Base-by-base conservation (phyloP, 1,140 invertebrate species). In the Lutraria rhynchaena region DNA sequence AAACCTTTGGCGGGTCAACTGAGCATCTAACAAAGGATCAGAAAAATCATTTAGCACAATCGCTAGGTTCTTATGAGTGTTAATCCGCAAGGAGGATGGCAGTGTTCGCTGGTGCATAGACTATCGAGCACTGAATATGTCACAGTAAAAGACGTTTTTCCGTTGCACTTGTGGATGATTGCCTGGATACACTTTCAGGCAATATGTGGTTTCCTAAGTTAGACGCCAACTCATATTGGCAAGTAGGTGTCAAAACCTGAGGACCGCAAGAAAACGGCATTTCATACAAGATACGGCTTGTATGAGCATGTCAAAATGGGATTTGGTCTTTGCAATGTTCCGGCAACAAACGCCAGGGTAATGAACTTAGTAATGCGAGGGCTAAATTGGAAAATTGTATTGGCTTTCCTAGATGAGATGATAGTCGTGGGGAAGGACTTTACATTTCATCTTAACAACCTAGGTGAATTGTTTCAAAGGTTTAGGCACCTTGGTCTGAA, bases 111-210 rank as follows among this genome's bases (percentile, higher is more conserved):
- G 57, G 35, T 75, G 55, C 31, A 75, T 75, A 2, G 71, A 61
- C 27, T 41, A 61, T 33, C 24, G 71, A 29, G 57, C 71, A 3
- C 44, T 75, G n/a, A 75, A 75, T 46, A 29, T 9, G 44, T 53
- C 24, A 75, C 53, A 19, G 31, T 46, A 3, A 31, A 46, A 83
- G 86, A 55, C 93, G 94, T 86, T 86, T 80, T 53, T 94, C 93
- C 93, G 1, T 46, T 80, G 17, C 63, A 63, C 2, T 46, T 69
- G 37, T 57, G 13, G 63, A 60, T 31, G 65, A 93, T 35, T 85
- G 85, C 17, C 33, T 83, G 1, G 74, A 83, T 33, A 37, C 57
- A 22, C 37, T 78, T 9, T 17, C 73, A 1, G 81, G 82, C 0
- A 70, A 22, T 51, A n/a, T 37, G 7, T 77, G 74, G 61, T 70